Conservation (phyloP, 2,888 invertebrate species). For the Latheticus oryzae region DNA sequence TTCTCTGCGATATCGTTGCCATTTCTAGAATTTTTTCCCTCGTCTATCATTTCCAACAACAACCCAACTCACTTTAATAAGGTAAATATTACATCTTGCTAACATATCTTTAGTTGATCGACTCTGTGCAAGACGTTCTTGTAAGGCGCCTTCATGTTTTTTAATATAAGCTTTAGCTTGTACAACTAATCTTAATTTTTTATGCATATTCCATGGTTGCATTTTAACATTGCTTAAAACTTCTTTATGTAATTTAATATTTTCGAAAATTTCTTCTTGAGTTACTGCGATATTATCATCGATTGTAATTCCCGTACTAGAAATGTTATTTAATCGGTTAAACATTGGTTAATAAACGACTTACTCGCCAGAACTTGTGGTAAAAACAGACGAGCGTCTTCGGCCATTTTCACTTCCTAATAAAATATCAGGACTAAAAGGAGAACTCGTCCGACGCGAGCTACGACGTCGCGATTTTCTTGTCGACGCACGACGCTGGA, state of each 20-base stretch:
- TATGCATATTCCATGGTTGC: constrained; percentile 85
- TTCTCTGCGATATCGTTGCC: constrained; percentile 86
- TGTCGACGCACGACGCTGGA: constrained; percentile 82
- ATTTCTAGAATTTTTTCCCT: constrained; percentile 71
- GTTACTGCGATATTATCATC: constrained; percentile 78
- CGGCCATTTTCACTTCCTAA: constrained; percentile 63
- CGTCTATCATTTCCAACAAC: constrained; percentile 4
- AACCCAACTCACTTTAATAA: constrained; percentile 77
- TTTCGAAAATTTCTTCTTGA: constrained; percentile 91
- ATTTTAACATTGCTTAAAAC: constrained; percentile 87
- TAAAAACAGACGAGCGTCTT: constrained; percentile 80
- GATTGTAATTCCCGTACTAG: constrained; percentile 80
- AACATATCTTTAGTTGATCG: constrained; percentile 87
- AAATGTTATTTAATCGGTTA: constrained; percentile 25
- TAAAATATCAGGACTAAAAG: constrained; percentile 68
- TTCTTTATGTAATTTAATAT: constrained; percentile 91
- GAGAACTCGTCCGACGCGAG: constrained; percentile 72
- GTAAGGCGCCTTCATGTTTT: constrained; percentile 89
- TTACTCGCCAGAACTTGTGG: constrained; percentile 89
- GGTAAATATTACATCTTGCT: constrained; percentile 83
- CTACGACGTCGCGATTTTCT: constrained; percentile 76
- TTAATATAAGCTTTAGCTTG: constrained; percentile 90
- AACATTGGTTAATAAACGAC: constrained; percentile 53
- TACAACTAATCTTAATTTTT: constrained; percentile 84
- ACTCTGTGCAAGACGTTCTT: constrained; percentile 89